Percentiles rank a stretch among this genome's conserved stretches.
Evolutionary conservation across 1,140 invertebrate species (phyloP).

Genomic region (Palaemon carinicauda): DNA sequence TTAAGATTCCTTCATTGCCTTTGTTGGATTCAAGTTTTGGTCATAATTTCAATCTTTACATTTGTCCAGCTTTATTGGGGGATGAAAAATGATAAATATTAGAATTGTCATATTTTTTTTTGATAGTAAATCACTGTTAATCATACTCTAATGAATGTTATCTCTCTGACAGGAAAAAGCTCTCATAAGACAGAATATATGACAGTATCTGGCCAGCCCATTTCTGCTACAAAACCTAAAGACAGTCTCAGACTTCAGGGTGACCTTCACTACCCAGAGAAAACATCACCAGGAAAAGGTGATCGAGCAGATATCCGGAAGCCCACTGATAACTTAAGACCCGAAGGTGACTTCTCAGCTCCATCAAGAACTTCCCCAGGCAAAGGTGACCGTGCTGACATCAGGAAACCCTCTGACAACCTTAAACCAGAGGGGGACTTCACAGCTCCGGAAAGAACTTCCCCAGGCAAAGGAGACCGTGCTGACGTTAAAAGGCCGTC

Average conservation of each 20-base stretch:
- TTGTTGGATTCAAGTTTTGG: too few relatives aligned
- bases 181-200: constrained; percentile 39
- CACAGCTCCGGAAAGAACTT: constrained; percentile 60
- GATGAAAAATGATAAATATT: background rate
- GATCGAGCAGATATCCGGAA: constrained; percentile 24
- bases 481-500: constrained; percentile 65
- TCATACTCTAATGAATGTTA: background rate
- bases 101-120: background rate
- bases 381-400: constrained; percentile 36
- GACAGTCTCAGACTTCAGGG: constrained; percentile 30
- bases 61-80: too few relatives aligned
- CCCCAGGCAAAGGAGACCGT: constrained; percentile 62
- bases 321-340: constrained; percentile 15
- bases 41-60: too few relatives aligned
- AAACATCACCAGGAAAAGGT: constrained; percentile 19
- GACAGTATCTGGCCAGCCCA: constrained; percentile 32
- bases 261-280: constrained; percentile 20
- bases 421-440: constrained; percentile 44
- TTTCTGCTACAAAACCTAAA: background rate
- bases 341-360: constrained; percentile 26
- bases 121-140: background rate
- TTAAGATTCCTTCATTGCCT: too few relatives aligned
- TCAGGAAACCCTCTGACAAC: constrained; percentile 27
- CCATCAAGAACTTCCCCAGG: constrained; percentile 33
- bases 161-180: constrained; percentile 27